A percentile compares a stretch with the other conserved stretches of the same genome.
Conservation (phyloP, 2,888 invertebrate genomes). For the Theretra japonica region DNA sequence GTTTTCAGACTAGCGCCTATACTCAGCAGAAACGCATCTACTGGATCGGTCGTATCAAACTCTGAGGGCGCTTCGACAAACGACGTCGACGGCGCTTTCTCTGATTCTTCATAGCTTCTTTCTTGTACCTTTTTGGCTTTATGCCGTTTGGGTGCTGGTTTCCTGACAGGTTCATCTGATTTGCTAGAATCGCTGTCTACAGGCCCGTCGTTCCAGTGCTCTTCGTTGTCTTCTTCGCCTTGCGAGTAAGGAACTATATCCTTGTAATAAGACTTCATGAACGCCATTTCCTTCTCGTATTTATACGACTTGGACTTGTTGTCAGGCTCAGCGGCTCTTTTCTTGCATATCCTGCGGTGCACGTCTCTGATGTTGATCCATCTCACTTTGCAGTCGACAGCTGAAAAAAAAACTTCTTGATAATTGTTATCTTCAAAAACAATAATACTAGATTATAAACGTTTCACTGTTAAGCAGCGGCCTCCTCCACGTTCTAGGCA, state of each 20-base stretch:
- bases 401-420: slow-evolving; percentile 52
- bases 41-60: slow-evolving; percentile 67
- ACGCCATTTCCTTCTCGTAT: slow-evolving; percentile 67
- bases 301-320: slow-evolving; percentile 63
- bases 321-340: slow-evolving; percentile 39
- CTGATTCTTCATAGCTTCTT: slow-evolving; percentile 37
- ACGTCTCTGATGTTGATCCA: slow-evolving; percentile 81
- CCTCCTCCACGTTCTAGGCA: too few species aligned
- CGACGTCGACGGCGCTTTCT: slow-evolving; percentile 46
- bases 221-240: slow-evolving; percentile 49
- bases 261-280: slow-evolving; percentile 70
- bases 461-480: too few species aligned
- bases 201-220: slow-evolving; percentile 43
- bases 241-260: slow-evolving; percentile 56
- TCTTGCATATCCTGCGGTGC: slow-evolving; percentile 68
- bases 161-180: slow-evolving; percentile 51
- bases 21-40: slow-evolving; percentile 73
- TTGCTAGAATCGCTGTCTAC: slow-evolving; percentile 44
- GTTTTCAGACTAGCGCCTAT: slow-evolving; percentile 74
- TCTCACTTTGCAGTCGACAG: slow-evolving; percentile 73
- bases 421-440: too few species aligned
- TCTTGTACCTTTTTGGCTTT: slow-evolving; percentile 37
- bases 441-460: too few species aligned
- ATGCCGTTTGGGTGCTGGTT: slow-evolving; percentile 38
- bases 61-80: slow-evolving; percentile 54